These are phyloP conservation scores for Pseudanteris insignis DNA, from an alignment of 2,888 invertebrate species.

Conservation along the genomic window DNA sequence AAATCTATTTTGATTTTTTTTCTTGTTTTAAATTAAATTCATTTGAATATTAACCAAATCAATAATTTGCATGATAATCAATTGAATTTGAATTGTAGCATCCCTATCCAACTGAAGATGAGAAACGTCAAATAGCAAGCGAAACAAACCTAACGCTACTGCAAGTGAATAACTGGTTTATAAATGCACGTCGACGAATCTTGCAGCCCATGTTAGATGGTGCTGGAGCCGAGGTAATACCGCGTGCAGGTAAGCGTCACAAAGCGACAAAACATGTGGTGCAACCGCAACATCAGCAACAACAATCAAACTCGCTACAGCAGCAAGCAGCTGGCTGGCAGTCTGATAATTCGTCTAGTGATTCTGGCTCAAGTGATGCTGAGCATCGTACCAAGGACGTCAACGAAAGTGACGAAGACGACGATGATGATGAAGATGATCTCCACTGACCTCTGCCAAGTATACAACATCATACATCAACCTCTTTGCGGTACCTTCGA, in stretches of 20 bases:
- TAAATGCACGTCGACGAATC: conserved; percentile 90
- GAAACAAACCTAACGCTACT: conserved; percentile 88
- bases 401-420: conserved; percentile 60
- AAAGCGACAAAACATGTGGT: conserved; percentile 66
- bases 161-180: conserved; percentile 94
- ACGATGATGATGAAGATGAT: conserved; percentile 63
- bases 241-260: conserved; percentile 63
- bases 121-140: conserved; percentile 87
- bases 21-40: neutral
- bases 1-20: too few relatives aligned
- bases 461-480: conserved; percentile 51
- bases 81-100: too few relatives aligned
- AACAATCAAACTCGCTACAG: conserved; percentile 43
- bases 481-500: conserved; percentile 63
- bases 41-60: too few relatives aligned
- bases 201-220: conserved; percentile 92
- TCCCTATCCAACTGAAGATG: conserved; percentile 95
- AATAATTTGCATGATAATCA: too few relatives aligned
- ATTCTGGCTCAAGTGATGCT: conserved; percentile 62
- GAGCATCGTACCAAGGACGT: conserved; percentile 51
- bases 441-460: conserved; percentile 65
- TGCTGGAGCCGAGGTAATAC: conserved; percentile 67
- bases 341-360: conserved; percentile 63
- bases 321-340: conserved; percentile 56
- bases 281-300: conserved; percentile 50